A percentile compares a stretch with the other conserved stretches of the same genome.
These are phyloP conservation scores for Zosterops borbonicus DNA, from an alignment of 2,113 vertebrate species.

Conservation along the genomic window DNA sequence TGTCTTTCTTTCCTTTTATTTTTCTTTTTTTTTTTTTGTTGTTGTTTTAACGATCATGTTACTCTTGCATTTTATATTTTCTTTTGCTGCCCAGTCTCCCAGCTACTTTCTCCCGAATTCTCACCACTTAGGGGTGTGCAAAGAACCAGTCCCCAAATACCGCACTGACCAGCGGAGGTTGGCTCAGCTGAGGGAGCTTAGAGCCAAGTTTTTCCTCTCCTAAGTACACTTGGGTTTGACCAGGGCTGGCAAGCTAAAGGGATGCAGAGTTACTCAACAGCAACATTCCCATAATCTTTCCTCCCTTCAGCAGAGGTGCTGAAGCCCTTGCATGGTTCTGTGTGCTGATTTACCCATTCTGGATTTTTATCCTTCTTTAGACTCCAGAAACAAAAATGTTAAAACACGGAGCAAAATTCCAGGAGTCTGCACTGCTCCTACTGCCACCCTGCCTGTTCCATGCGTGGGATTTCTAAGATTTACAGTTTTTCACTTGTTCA, in stretches of 20 bases:
- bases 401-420: background rate
- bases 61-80: slow-evolving; percentile 74
- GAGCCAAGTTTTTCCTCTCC: slow-evolving; percentile 82
- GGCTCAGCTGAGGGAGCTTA: slow-evolving; percentile 75
- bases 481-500: slow-evolving; percentile 31
- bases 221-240: slow-evolving; percentile 18
- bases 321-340: background rate
- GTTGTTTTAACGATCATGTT: slow-evolving; percentile 70
- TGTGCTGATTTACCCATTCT: background rate
- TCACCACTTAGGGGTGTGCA: slow-evolving; percentile 83
- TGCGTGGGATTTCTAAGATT: background rate
- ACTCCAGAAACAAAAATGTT: background rate
- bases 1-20: slow-evolving; percentile 72
- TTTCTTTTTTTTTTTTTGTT: background rate
- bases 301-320: background rate
- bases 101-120: slow-evolving; percentile 76
- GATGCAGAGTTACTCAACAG: background rate
- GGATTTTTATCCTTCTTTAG: background rate
- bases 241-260: background rate
- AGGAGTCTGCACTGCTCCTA: background rate
- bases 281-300: background rate
- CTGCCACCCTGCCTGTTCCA: background rate
- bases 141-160: slow-evolving; percentile 74
- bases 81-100: slow-evolving; percentile 78
- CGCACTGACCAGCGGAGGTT: slow-evolving; percentile 71